Evolutionary conservation across 2,113 vertebrate species (phyloP).

Genomic region (Hippocampus mohnikei): DNA sequence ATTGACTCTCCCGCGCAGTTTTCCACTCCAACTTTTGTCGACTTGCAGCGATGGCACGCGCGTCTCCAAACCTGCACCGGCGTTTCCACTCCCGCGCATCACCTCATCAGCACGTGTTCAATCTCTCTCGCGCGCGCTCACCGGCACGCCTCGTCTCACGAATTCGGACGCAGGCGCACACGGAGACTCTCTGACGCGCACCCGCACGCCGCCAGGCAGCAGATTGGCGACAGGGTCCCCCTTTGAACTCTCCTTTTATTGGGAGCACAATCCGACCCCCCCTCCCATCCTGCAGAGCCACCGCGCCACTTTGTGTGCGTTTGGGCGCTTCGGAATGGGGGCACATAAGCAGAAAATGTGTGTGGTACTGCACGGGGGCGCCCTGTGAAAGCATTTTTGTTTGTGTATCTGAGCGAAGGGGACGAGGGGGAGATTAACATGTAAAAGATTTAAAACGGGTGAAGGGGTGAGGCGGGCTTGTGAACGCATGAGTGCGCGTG

Average conservation of each 20-base stretch:
- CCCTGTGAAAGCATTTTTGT: not conserved
- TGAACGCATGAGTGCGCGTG: not conserved
- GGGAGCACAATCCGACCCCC: slow-evolving; percentile 1
- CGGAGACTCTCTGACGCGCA: not conserved
- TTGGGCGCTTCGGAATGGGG: not conserved
- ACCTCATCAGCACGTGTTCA: not conserved
- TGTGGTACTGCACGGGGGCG: not conserved
- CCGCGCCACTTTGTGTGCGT: slow-evolving; percentile 4
- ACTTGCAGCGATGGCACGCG: no score
- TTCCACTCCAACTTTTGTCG: no score
- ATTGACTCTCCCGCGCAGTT: no score
- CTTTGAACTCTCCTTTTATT: not conserved
- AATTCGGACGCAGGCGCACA: no score
- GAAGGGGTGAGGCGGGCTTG: not conserved
- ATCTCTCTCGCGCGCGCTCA: not conserved
- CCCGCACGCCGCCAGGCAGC: not conserved
- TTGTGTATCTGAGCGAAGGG: slow-evolving; percentile 8
- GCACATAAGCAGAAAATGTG: slow-evolving; percentile 10
- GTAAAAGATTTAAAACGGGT: slow-evolving; percentile 5
- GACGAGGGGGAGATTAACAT: not conserved
- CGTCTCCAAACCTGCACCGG: no score
- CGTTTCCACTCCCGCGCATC: no score
- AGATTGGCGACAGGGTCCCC: not conserved
- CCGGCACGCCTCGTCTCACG: not conserved
- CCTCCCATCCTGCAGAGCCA: not conserved